Percentiles rank a stretch among this genome's conserved stretches.
Evolutionary conservation across 2,113 vertebrate species (phyloP).

Genomic region (Paramormyrops kingsleyae): DNA sequence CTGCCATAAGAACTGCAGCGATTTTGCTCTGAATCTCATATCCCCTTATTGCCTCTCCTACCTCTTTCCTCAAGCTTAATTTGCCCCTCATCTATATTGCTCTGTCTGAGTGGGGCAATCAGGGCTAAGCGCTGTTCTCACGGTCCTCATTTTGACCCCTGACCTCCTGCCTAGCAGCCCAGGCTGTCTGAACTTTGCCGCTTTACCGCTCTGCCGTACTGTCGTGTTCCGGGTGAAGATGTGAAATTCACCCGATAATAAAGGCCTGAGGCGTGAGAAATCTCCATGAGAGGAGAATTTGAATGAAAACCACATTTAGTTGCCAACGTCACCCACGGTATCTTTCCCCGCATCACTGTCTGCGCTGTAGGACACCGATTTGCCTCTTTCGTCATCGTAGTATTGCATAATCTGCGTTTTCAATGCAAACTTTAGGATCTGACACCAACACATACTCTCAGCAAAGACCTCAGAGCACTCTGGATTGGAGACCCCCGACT

Average conservation of each 20-base stretch:
- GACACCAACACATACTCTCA: background rate
- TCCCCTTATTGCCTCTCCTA: background rate
- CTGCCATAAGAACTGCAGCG: background rate
- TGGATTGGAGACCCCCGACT: background rate
- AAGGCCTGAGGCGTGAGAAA: background rate
- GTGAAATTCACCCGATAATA: background rate
- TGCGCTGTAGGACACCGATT: background rate
- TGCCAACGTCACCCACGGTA: background rate
- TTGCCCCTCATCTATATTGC: background rate
- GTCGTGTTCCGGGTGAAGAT: background rate
- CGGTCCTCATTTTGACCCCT: slow-evolving; percentile 22
- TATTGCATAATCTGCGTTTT: background rate
- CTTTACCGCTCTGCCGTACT: background rate
- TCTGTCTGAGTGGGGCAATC: slow-evolving; percentile 12
- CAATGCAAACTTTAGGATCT: background rate
- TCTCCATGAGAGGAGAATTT: background rate
- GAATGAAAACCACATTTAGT: background rate
- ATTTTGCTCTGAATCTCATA: background rate
- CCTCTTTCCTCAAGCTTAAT: background rate
- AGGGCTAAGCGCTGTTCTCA: slow-evolving; percentile 15
- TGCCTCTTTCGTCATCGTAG: background rate
- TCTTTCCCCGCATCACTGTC: background rate
- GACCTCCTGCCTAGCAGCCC: background rate
- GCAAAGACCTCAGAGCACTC: background rate
- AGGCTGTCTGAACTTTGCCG: background rate